These are phyloP conservation scores for Exephanes ischioxanthus DNA, from an alignment of 2,888 invertebrate species.

Conservation along the genomic window DNA sequence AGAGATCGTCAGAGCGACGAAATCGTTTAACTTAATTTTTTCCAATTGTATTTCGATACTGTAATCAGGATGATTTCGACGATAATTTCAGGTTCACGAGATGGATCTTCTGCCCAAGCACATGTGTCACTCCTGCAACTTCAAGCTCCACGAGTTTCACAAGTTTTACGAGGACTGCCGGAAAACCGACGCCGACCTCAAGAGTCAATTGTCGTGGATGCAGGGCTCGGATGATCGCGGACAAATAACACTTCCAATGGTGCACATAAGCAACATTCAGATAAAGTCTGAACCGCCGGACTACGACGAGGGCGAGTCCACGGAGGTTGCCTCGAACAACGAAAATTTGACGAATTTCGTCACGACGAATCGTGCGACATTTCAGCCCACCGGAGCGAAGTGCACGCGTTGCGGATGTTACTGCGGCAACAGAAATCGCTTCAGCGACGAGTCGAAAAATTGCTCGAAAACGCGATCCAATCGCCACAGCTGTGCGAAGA, in stretches of 20 bases:
- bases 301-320: constrained; percentile 51
- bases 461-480: neutral
- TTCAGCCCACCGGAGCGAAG: constrained; percentile 5
- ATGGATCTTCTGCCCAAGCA: constrained; percentile 83
- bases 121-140: constrained; percentile 82
- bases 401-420: constrained; percentile 72
- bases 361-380: constrained; percentile 24
- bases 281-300: constrained; percentile 80
- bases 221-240: constrained; percentile 67
- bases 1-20: too few relatives aligned
- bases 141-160: constrained; percentile 82
- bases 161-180: constrained; percentile 81
- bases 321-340: constrained; percentile 49
- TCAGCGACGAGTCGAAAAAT: neutral
- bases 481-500: neutral
- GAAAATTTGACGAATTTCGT: constrained; percentile 70
- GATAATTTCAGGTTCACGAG: constrained; percentile 79
- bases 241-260: constrained; percentile 79
- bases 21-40: too few relatives aligned
- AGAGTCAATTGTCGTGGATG: constrained; percentile 83
- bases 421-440: constrained; percentile 70
- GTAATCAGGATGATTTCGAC: neutral
- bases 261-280: constrained; percentile 80
- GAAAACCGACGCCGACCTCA: constrained; percentile 79
- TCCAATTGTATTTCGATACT: neutral